A percentile compares a stretch with the other conserved stretches of the same genome.
phyloP scores from a whole-genome alignment of 2,797 vertebrate species.

The Natrix natrix region DNA sequence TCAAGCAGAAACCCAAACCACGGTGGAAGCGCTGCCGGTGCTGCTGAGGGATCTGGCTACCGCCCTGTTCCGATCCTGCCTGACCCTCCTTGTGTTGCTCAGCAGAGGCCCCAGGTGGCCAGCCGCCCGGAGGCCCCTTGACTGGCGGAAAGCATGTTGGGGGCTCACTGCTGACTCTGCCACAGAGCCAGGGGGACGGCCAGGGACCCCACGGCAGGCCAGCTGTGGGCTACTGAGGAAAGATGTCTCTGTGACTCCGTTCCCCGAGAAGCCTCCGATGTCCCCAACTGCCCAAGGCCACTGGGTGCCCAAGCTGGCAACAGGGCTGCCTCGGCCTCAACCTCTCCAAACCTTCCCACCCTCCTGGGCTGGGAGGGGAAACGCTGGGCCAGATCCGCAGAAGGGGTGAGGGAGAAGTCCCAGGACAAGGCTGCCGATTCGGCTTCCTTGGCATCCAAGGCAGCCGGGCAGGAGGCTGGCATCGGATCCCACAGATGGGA shows the following conservation, averaged over 20 bases:
- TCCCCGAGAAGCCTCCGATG: not conserved
- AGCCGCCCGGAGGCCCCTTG: not conserved
- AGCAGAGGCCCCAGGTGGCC: not conserved
- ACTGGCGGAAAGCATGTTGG: not conserved
- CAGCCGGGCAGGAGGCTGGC: not conserved
- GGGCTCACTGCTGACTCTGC: not conserved
- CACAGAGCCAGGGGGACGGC: not conserved
- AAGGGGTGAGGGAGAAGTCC: not conserved
- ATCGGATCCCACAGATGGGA: fast-evolving
- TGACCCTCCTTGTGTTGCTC: not conserved
- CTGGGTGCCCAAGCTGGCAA: not conserved
- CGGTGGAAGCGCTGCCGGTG: not conserved
- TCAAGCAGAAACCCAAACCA: not conserved
- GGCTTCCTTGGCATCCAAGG: not conserved
- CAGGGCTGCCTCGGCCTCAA: not conserved
- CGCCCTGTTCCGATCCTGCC: not conserved
- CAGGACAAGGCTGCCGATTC: not conserved
- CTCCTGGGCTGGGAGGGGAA: not conserved
- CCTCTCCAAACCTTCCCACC: not conserved
- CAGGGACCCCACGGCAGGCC: fast-evolving
- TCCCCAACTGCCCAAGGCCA: not conserved
- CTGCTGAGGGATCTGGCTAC: not conserved
- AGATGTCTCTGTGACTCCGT: fast-evolving
- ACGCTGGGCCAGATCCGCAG: not conserved
- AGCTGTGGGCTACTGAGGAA: too few species aligned